A percentile compares a stretch with the other conserved stretches of the same genome.
Evolutionary conservation across 2,797 vertebrate genomes (phyloP).

Genomic region (Ceryle rudis): DNA sequence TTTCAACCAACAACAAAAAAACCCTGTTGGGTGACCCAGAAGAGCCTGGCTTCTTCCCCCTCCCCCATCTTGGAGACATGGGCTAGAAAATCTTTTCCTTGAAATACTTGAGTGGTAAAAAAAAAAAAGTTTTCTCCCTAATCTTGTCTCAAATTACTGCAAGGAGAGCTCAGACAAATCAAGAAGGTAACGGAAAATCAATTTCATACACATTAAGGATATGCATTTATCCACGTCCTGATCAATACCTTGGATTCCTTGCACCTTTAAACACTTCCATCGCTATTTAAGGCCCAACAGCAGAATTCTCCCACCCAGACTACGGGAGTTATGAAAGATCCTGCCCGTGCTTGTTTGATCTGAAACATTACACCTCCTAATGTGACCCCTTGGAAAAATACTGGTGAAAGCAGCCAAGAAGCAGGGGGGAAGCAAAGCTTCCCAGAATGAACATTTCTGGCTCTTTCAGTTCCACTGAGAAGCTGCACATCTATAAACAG

Average conservation of each 20-base stretch:
- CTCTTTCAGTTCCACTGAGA: neutral
- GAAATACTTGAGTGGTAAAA: no score
- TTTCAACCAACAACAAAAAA: neutral
- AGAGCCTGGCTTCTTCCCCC: neutral
- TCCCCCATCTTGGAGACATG: neutral
- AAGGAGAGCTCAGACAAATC: neutral
- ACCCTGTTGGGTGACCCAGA: neutral
- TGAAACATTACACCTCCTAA: slow-evolving; percentile 22
- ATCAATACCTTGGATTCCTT: neutral
- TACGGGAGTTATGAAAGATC: neutral
- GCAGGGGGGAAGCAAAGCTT: neutral
- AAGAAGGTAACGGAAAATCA: neutral
- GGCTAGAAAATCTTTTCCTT: neutral
- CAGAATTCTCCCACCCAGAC: neutral
- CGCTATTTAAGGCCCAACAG: neutral
- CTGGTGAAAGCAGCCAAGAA: slow-evolving; percentile 34
- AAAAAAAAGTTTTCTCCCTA: neutral
- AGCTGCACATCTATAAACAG: slow-evolving; percentile 1
- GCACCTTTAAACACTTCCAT: neutral
- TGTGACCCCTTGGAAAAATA: slow-evolving; percentile 60
- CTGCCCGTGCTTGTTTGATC: slow-evolving; percentile 5
- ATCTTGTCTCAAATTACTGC: neutral
- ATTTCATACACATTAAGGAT: neutral
- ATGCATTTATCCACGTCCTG: neutral
- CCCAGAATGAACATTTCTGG: slow-evolving; percentile 5